Percentiles rank a stretch among this genome's conserved stretches.
phyloP scores from a whole-genome alignment of 2,113 vertebrate genomes.

The Anarhynchus alexandrinus region DNA sequence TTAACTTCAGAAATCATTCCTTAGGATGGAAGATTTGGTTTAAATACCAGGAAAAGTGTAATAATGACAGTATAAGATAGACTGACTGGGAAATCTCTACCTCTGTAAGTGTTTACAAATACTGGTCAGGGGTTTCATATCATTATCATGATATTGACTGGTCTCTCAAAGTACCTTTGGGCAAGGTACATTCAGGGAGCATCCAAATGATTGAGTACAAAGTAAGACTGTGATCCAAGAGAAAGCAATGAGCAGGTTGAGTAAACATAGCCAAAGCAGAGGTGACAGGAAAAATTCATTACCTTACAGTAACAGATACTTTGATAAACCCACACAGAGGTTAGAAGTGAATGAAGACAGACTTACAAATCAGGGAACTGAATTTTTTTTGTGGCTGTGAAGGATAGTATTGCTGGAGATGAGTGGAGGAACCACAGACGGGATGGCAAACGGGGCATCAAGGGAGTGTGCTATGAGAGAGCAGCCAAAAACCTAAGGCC shows the following conservation, averaged over 20 bases:
- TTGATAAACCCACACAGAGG: not conserved
- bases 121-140: not conserved
- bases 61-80: not conserved
- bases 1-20: not conserved
- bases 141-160: not conserved
- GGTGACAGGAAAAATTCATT: not conserved
- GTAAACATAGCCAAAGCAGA: not conserved
- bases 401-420: not conserved
- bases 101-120: not conserved
- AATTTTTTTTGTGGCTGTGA: not conserved
- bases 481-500: not conserved
- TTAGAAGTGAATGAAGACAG: not conserved
- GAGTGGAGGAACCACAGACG: not conserved
- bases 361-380: not conserved
- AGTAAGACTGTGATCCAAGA: not conserved
- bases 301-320: not conserved
- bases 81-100: not conserved
- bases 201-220: not conserved
- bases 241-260: not conserved
- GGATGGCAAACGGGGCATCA: not conserved
- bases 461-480: not conserved
- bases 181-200: not conserved
- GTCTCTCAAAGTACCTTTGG: not conserved
- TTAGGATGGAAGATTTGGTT: not conserved
- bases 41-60: not conserved